Conservation (phyloP, 2,113 vertebrate genomes). For the Mustela nigripes region DNA sequence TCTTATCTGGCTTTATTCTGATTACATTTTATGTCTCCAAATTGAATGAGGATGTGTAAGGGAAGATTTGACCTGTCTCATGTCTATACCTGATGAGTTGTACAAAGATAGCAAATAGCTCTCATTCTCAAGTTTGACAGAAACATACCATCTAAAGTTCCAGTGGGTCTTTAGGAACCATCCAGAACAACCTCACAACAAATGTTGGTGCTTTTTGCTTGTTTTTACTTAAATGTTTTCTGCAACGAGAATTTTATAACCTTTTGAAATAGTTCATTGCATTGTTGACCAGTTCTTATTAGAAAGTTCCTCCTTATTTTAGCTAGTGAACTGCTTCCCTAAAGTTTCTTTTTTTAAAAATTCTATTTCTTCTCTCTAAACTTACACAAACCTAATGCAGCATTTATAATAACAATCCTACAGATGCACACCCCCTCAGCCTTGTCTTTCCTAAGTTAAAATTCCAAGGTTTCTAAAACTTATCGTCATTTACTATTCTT, state of each 20-base stretch:
- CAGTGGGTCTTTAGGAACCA: not conserved
- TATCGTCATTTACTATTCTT: not conserved
- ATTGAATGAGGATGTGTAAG: conserved; percentile 6
- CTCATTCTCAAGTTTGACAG: not conserved
- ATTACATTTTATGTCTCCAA: conserved; percentile 66
- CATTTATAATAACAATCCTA: not conserved
- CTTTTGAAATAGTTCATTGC: not conserved
- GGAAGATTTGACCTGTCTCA: conserved; percentile 1
- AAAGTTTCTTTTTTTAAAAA: conserved; percentile 8
- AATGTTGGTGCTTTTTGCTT: not conserved
- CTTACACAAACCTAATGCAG: not conserved
- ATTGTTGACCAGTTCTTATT: not conserved
- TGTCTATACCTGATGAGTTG: not conserved
- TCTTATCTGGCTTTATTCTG: conserved; percentile 52
- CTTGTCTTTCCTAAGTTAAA: conserved; percentile 15
- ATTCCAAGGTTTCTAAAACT: not conserved
- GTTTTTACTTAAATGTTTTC: not conserved
- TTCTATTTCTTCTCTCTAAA: not conserved
- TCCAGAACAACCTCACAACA: not conserved
- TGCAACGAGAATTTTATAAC: not conserved
- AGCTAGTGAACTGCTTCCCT: not conserved
- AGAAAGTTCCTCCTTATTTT: conserved; percentile 24
- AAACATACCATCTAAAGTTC: not conserved
- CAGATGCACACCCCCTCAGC: not conserved
- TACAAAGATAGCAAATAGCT: conserved; percentile 12